phyloP scores from a whole-genome alignment of 2,113 vertebrate genomes.

The Archocentrus centrarchus region DNA sequence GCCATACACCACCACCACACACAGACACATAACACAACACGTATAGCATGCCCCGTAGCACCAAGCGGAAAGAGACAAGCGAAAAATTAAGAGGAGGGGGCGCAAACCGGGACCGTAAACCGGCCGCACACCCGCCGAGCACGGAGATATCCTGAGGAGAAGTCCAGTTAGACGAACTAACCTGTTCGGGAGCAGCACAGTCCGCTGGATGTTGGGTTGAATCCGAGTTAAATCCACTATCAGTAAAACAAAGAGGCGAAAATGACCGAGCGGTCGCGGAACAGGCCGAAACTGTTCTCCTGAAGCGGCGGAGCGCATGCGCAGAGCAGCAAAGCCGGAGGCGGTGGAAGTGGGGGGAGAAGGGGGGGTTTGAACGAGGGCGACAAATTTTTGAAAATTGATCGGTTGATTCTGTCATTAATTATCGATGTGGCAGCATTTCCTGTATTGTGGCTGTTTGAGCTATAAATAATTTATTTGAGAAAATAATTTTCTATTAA shows the following conservation, averaged over 20 bases:
- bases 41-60: constrained; percentile 78
- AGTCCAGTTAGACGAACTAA: constrained; percentile 69
- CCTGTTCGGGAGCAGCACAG: constrained; percentile 76
- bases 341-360: neutral
- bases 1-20: constrained; percentile 71
- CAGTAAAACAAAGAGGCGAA: constrained; percentile 89
- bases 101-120: constrained; percentile 53
- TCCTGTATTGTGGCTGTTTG: neutral
- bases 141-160: neutral
- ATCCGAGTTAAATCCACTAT: constrained; percentile 86
- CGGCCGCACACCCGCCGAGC: constrained; percentile 22
- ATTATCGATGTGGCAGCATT: constrained; percentile 4
- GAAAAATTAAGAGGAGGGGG: constrained; percentile 64
- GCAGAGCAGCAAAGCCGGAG: constrained; percentile 42
- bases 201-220: constrained; percentile 78
- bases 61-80: constrained; percentile 74
- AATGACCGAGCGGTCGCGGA: constrained; percentile 84
- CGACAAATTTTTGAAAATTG: constrained; percentile 28
- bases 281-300: constrained; percentile 84
- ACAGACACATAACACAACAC: constrained; percentile 75
- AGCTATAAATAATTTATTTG: neutral
- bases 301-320: constrained; percentile 77
- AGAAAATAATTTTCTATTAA: neutral
- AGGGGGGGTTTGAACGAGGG: constrained; percentile 31
- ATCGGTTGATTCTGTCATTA: constrained; percentile 29